Base-by-base conservation (phyloP, 1,140 invertebrate species). In the Microvelia longipes region DNA sequence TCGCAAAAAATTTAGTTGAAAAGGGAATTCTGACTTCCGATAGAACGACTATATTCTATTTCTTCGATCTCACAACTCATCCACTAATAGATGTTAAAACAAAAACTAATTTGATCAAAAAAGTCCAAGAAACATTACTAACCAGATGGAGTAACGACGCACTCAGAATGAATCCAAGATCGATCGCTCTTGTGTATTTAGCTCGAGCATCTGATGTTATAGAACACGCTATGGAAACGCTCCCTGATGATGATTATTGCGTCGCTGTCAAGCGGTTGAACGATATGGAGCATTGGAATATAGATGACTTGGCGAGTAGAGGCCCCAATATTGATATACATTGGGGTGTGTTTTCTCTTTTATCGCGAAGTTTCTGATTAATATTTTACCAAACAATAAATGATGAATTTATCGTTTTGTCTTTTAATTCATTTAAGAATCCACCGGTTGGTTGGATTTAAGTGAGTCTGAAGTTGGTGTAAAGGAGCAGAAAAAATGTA, bases 331-430 rank as follows among this genome's bases (percentile, higher is more conserved):
- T 90, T 78, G 94, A 98, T 78, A 88, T 98, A 69, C 90, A 98
- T 83, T 99, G 96, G 96, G 96, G 95, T 50, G 96, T 99, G 30
- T 97, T 98, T 83, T 91, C 96, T 73, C 91, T 96, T 70, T 98
- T 98, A 82, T 95, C 91, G n/a, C n/a, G n/a, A n/a, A n/a, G n/a
- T n/a, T n/a, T n/a, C n/a, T n/a, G n/a, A n/a, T n/a, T n/a, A n/a
- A n/a, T n/a, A n/a, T n/a, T n/a, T n/a, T n/a, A n/a, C n/a, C n/a
- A n/a, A n/a, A n/a, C n/a, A n/a, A n/a, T n/a, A n/a, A n/a, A n/a
- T n/a, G n/a, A n/a, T n/a, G n/a, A n/a, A n/a, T n/a, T n/a, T n/a
- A n/a, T n/a, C n/a, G n/a, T n/a, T n/a, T n/a, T n/a, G n/a, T n/a
- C n/a, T n/a, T n/a, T n/a, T n/a, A n/a, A n/a, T n/a, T n/a, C n/a